These are phyloP conservation scores for Percina caprodes DNA, from an alignment of 2,113 vertebrate genomes.

Conservation along the genomic window DNA sequence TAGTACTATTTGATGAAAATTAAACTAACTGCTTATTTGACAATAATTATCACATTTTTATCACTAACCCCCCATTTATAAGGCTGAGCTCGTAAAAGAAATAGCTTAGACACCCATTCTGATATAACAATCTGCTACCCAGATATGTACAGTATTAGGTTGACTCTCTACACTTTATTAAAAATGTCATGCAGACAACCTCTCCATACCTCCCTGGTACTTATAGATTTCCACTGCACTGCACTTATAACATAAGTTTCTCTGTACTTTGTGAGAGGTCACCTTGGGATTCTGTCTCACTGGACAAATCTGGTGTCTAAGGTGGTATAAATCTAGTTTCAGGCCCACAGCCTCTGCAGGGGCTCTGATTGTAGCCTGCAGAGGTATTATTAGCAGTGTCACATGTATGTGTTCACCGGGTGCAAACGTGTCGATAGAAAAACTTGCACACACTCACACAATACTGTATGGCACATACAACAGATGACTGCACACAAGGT, in stretches of 20 bases:
- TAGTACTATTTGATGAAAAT: conserved; percentile 42
- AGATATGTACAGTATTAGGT: background rate
- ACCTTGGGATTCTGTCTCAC: conserved; percentile 62
- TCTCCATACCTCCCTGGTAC: background rate
- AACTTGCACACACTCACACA: background rate
- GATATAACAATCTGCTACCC: conserved; percentile 25
- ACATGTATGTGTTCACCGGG: conserved; percentile 28
- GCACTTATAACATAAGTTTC: conserved; percentile 32
- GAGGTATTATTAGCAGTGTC: conserved; percentile 62
- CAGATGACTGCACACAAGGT: background rate
- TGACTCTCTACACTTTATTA: background rate
- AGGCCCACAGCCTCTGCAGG: conserved; percentile 56
- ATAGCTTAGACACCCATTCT: background rate
- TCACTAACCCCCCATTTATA: conserved; percentile 12
- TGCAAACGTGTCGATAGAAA: conserved; percentile 21
- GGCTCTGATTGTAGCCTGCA: conserved; percentile 47
- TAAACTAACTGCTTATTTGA: conserved; percentile 20
- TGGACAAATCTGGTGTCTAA: conserved; percentile 46
- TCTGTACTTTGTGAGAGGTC: conserved; percentile 49
- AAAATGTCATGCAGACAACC: background rate
- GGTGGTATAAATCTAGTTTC: conserved; percentile 63
- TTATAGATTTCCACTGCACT: conserved; percentile 19
- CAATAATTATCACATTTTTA: conserved; percentile 31
- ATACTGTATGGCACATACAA: background rate
- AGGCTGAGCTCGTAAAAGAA: conserved; percentile 7